These are phyloP conservation scores for Alsophila aescularia DNA, from an alignment of 2,888 invertebrate genomes.

Conservation along the genomic window DNA sequence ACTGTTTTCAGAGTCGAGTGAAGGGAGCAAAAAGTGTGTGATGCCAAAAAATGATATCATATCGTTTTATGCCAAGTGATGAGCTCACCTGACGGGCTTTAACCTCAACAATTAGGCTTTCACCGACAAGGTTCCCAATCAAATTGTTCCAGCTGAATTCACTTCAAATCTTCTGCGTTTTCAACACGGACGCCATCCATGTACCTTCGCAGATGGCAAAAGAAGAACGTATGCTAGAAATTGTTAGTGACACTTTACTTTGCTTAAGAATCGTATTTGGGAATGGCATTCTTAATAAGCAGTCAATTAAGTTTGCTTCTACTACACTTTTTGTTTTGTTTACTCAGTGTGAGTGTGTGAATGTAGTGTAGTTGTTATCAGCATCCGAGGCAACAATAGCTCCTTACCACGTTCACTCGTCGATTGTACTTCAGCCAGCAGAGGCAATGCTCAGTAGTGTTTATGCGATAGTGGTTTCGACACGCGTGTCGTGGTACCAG, in stretches of 20 bases:
- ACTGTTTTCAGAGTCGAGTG: background rate
- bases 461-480: conserved; percentile 16
- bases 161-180: no score
- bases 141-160: background rate
- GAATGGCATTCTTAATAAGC: conserved; percentile 18
- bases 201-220: background rate
- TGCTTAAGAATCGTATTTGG: background rate
- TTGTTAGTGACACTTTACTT: no score
- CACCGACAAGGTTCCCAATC: conserved; percentile 1
- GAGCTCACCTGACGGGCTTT: conserved; percentile 20
- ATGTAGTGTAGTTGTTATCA: conserved; percentile 66
- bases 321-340: conserved; percentile 46
- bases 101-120: conserved; percentile 18
- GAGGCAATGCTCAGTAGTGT: conserved; percentile 11
- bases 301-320: conserved; percentile 25
- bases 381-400: conserved; percentile 37
- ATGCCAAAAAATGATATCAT: conserved; percentile 22
- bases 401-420: conserved; percentile 50
- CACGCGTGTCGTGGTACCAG: conserved; percentile 63
- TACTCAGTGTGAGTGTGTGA: conserved; percentile 47
- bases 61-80: conserved; percentile 14
- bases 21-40: background rate
- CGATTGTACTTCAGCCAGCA: conserved; percentile 35
- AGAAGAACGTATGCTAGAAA: no score
- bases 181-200: background rate